Base-by-base conservation (phyloP, 2,888 invertebrate genomes). In the Conistra vaccinii region DNA sequence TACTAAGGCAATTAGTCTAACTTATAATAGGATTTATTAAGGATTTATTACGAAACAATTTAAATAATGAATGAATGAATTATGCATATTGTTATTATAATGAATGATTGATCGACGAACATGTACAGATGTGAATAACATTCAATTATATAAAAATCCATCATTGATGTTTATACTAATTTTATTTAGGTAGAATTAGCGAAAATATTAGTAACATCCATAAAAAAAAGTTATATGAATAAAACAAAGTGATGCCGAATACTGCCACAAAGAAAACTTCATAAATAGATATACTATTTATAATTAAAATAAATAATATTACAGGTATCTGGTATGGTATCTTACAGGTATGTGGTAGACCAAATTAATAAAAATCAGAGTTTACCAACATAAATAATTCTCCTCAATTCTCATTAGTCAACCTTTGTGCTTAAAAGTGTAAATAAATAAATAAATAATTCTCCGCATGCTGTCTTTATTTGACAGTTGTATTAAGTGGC, bases 1-100 rank as follows among this genome's bases (percentile, higher is more conserved):
- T 72, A 72, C 72, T 61, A 45, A 23, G 45, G 53, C 73, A 79
- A 76, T 76, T 61, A 79, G 60, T n/a, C 14, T 60, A 17, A 79
- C 51, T n/a, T 53, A 12, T 35, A 32, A 45, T n/a, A 35, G 6
- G 17, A 70, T 29, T 45, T 70, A 70, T 70, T 74, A 60, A 35
- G 6, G 14, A 71, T 45, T 45, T 70, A 70, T 70, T 74, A 60
- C 0, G 1, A 1, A n/a, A 51, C 29, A 6, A 72, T 73, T 80
- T 32, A 72, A n/a, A 76, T 73, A 72, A 61, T 61, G 3, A 48
- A 76, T 78, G 9, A 60, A 60, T 72, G n/a, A 72, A 72, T 26
- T 53, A 39, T 61, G 23, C 20, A 72, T 53, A 70, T 29, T 79
- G 14, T 48, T 45, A 72, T 45, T n/a, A 69, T 32, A 74, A 74